Evolutionary conservation across 1,140 invertebrate genomes (phyloP).

Genomic region (Anastatus disparis): DNA sequence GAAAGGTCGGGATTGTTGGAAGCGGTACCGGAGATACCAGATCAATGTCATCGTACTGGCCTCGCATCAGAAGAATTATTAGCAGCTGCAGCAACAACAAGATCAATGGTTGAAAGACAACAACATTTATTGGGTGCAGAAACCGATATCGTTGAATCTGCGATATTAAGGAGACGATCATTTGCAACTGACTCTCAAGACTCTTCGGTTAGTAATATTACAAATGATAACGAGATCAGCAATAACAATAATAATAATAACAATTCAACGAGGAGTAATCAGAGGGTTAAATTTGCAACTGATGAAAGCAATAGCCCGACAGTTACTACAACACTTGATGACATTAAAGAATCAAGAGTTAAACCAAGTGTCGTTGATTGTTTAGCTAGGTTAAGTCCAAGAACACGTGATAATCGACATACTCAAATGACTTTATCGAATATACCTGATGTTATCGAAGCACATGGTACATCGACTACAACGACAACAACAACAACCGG

Average conservation of each 20-base stretch:
- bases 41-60: slow-evolving; percentile 45
- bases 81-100: slow-evolving; percentile 13
- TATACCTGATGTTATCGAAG: slow-evolving; percentile 57
- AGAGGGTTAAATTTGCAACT: slow-evolving; percentile 16
- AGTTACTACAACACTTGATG: no score
- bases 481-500: slow-evolving; percentile 2
- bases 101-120: slow-evolving; percentile 47
- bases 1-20: slow-evolving; percentile 56
- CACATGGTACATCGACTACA: slow-evolving; percentile 43
- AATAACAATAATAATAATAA: neutral
- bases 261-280: neutral
- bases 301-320: no score
- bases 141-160: slow-evolving; percentile 36
- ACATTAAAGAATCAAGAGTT: neutral
- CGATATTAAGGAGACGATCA: slow-evolving; percentile 16
- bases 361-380: slow-evolving; percentile 38
- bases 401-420: slow-evolving; percentile 40
- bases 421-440: slow-evolving; percentile 45
- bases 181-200: neutral
- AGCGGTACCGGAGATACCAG: slow-evolving; percentile 58
- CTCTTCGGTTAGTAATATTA: no score
- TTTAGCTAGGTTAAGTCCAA: slow-evolving; percentile 44
- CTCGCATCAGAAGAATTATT: slow-evolving; percentile 35
- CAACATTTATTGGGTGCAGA: slow-evolving; percentile 53
- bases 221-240: neutral